Percentiles rank a stretch among this genome's conserved stretches.
Evolutionary conservation across 2,113 vertebrate species (phyloP).

Genomic region (Eurypyga helias): DNA sequence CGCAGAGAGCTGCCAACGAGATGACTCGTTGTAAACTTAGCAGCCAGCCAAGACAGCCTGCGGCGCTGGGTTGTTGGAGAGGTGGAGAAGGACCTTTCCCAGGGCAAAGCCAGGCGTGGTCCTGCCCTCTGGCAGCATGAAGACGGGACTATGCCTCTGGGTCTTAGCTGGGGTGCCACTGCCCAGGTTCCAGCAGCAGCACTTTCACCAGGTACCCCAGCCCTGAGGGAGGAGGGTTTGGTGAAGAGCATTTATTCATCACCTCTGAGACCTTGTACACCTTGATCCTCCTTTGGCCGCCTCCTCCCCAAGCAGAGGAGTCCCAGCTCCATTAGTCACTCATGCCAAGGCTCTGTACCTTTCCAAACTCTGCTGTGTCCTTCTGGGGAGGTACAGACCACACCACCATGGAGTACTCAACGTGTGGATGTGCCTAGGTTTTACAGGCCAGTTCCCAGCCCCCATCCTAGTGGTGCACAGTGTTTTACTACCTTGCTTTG

Average conservation of each 20-base stretch:
- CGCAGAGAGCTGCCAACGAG: constrained; percentile 7
- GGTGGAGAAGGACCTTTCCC: background rate
- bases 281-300: background rate
- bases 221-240: background rate
- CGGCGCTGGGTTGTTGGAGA: background rate
- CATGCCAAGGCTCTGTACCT: background rate
- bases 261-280: background rate
- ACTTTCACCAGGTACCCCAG: background rate
- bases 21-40: constrained; percentile 21
- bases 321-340: background rate
- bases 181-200: background rate
- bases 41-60: constrained; percentile 40
- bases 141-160: background rate
- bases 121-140: background rate
- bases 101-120: background rate
- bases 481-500: background rate
- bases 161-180: rapidly evolving
- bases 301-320: background rate
- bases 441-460: background rate
- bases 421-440: background rate
- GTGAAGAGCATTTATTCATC: background rate
- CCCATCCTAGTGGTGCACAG: background rate
- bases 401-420: background rate
- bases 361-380: background rate
- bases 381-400: background rate